A percentile compares a stretch with the other conserved stretches of the same genome.
Conservation (phyloP, 2,113 vertebrate genomes). For the Neoarius graeffei region DNA sequence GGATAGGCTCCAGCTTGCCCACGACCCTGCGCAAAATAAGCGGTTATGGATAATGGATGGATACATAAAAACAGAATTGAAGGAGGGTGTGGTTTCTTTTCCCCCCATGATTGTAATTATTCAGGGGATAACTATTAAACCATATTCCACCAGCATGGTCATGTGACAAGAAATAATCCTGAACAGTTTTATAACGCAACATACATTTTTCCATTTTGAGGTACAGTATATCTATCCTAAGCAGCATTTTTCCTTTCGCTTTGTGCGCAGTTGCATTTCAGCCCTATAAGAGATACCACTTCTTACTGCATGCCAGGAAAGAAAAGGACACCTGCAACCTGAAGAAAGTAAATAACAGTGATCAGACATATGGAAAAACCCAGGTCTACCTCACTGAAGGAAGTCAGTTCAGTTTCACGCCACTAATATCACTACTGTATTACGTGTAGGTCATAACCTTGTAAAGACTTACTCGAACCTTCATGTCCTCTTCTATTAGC, state of each 20-base stretch:
- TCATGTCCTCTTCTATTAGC: slow-evolving; percentile 59
- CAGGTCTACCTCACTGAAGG: slow-evolving; percentile 74
- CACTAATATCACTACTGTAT: background rate
- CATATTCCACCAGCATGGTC: too few species aligned
- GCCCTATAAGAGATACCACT: slow-evolving; percentile 68
- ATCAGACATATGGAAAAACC: slow-evolving; percentile 68
- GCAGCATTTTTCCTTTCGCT: background rate
- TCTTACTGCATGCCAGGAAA: slow-evolving; percentile 64
- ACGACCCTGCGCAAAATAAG: too few species aligned
- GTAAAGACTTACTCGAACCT: background rate
- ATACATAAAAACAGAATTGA: too few species aligned
- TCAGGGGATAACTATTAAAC: too few species aligned
- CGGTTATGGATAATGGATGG: too few species aligned
- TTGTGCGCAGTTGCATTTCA: slow-evolving; percentile 63
- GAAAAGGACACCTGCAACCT: slow-evolving; percentile 68
- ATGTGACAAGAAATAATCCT: too few species aligned
- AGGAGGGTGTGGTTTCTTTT: too few species aligned
- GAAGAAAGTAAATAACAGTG: slow-evolving; percentile 66
- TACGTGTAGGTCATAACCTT: background rate
- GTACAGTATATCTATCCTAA: background rate
- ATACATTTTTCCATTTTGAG: background rate
- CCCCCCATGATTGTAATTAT: too few species aligned
- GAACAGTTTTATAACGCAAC: background rate
- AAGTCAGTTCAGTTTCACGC: slow-evolving; percentile 64
- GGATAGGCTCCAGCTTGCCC: too few species aligned